These are phyloP conservation scores for Cynopterus brachyotis DNA, from an alignment of 2,113 vertebrate species.

Conservation along the genomic window DNA sequence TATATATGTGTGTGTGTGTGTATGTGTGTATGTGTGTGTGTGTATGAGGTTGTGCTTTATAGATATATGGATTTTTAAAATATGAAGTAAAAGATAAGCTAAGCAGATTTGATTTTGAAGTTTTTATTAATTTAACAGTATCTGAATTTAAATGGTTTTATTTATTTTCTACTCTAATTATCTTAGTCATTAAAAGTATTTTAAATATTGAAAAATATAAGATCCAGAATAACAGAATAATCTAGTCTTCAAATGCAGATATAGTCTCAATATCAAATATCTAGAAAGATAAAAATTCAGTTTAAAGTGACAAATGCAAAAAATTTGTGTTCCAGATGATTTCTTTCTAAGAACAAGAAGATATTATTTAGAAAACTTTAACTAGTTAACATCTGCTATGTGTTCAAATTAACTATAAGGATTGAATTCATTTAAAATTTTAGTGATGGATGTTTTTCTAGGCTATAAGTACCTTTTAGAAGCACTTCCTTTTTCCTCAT, in stretches of 20 bases:
- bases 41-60: background rate
- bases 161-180: background rate
- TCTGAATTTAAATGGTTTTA: background rate
- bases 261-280: background rate
- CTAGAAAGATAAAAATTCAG: constrained; percentile 1
- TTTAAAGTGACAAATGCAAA: background rate
- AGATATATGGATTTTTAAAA: background rate
- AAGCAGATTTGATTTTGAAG: constrained; percentile 13
- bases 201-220: background rate
- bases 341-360: background rate
- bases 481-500: background rate
- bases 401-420: background rate
- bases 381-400: background rate
- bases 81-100: background rate
- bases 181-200: constrained; percentile 14
- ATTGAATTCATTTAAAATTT: constrained; percentile 6
- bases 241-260: background rate
- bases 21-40: background rate
- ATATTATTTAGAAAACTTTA: background rate
- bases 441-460: background rate
- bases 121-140: background rate
- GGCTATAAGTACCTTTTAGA: background rate
- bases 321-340: background rate
- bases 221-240: background rate
- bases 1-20: background rate